Conservation (phyloP, 1,140 invertebrate species). For the Cherax destructor region DNA sequence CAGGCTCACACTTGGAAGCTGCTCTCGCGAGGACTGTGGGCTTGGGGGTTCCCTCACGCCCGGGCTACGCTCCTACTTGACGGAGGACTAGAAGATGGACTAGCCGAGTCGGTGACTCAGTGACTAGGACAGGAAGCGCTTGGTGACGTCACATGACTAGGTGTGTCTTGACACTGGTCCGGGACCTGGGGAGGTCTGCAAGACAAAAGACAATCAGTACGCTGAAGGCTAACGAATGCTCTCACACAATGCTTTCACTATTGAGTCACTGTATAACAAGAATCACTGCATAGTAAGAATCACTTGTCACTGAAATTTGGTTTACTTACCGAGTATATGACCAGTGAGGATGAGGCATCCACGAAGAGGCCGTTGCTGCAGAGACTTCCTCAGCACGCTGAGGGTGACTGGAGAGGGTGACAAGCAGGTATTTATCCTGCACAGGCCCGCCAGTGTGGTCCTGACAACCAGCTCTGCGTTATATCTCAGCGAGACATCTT, state of each 20-base stretch:
- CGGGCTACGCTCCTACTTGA: too few relatives aligned
- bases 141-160: conserved; percentile 60
- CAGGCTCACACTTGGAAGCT: conserved; percentile 15
- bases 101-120: conserved; percentile 21
- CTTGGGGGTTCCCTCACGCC: background rate
- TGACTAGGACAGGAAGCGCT: conserved; percentile 3
- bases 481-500: too few relatives aligned
- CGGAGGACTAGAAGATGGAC: conserved; percentile 17
- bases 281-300: background rate
- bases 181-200: conserved; percentile 29
- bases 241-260: background rate
- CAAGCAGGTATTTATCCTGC: too few relatives aligned
- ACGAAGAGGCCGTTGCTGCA: conserved; percentile 41
- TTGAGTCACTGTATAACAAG: background rate
- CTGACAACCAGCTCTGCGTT: too few relatives aligned
- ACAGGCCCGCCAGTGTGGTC: too few relatives aligned
- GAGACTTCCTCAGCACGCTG: conserved; percentile 36
- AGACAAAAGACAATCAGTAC: conserved; percentile 22
- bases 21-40: conserved; percentile 46
- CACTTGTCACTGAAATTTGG: background rate
- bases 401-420: too few relatives aligned
- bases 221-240: background rate
- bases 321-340: conserved; percentile 52
- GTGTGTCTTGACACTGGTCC: background rate
- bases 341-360: background rate